Evolutionary conservation across 2,113 vertebrate species (phyloP).

Genomic region (Mastomys natalensis): DNA sequence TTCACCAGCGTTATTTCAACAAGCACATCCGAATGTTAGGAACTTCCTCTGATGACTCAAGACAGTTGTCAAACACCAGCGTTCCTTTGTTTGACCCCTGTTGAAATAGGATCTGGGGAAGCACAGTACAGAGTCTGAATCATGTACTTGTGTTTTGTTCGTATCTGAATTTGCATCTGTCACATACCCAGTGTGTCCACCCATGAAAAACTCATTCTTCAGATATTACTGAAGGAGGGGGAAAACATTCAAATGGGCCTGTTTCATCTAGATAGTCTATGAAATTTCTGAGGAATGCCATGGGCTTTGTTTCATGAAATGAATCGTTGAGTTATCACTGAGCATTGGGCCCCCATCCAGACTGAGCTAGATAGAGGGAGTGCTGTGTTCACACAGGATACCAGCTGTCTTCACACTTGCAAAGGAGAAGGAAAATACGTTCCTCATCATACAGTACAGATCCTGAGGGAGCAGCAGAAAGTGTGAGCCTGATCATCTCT

Average conservation of each 20-base stretch:
- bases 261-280: slow-evolving; percentile 72
- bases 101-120: slow-evolving; percentile 59
- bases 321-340: slow-evolving; percentile 73
- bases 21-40: slow-evolving; percentile 69
- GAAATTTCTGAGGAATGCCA: slow-evolving; percentile 74
- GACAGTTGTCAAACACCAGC: slow-evolving; percentile 74
- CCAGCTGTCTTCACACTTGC: slow-evolving; percentile 60
- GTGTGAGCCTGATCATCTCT: neutral
- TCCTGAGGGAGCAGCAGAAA: neutral
- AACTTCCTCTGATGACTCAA: slow-evolving; percentile 78
- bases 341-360: slow-evolving; percentile 69
- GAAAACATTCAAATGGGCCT: slow-evolving; percentile 55
- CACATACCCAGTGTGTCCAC: slow-evolving; percentile 56
- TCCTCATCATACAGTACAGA: neutral
- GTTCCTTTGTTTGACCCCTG: slow-evolving; percentile 74
- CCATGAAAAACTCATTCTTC: slow-evolving; percentile 71
- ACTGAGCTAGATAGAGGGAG: slow-evolving; percentile 10
- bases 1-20: slow-evolving; percentile 73
- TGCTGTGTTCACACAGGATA: slow-evolving; percentile 47
- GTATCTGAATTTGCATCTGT: slow-evolving; percentile 65
- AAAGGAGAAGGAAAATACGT: neutral
- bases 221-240: slow-evolving; percentile 45
- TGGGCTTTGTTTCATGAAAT: slow-evolving; percentile 68
- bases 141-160: slow-evolving; percentile 63
- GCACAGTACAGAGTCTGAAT: slow-evolving; percentile 56